Percentiles rank a stretch among this genome's conserved stretches.
Conservation (phyloP, 1,140 invertebrate species). For the Cryptotermes secundus region DNA sequence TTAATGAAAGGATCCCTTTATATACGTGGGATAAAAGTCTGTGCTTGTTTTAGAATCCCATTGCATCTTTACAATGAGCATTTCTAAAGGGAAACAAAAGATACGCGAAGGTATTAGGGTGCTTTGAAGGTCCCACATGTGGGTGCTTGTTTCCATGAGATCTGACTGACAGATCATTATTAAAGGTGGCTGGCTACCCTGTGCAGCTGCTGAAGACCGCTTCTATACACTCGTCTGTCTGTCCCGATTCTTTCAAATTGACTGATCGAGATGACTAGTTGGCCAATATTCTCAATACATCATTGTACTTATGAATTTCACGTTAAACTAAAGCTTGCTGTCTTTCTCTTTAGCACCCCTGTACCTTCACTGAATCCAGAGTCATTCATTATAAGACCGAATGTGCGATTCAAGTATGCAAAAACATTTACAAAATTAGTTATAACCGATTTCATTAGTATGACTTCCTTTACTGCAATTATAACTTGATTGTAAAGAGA, state of each 20-base stretch:
- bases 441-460: too few species aligned
- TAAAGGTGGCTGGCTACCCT: too few species aligned
- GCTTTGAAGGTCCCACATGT: neutral
- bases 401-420: too few species aligned
- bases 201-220: neutral
- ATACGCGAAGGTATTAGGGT: neutral
- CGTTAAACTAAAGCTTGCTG: neutral
- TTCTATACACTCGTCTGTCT: neutral
- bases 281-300: neutral
- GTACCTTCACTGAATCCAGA: too few species aligned
- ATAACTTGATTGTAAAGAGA: too few species aligned
- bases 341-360: too few species aligned
- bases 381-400: too few species aligned
- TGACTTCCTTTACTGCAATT: too few species aligned
- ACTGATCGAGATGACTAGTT: constrained; percentile 1
- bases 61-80: too few species aligned
- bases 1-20: neutral
- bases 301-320: neutral
- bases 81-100: neutral
- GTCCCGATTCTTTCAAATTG: neutral
- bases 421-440: too few species aligned
- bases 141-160: neutral
- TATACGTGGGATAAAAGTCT: neutral
- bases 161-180: neutral
- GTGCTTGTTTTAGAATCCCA: neutral